Base-by-base conservation (phyloP, 2,113 vertebrate species). In the Promerops cafer region DNA sequence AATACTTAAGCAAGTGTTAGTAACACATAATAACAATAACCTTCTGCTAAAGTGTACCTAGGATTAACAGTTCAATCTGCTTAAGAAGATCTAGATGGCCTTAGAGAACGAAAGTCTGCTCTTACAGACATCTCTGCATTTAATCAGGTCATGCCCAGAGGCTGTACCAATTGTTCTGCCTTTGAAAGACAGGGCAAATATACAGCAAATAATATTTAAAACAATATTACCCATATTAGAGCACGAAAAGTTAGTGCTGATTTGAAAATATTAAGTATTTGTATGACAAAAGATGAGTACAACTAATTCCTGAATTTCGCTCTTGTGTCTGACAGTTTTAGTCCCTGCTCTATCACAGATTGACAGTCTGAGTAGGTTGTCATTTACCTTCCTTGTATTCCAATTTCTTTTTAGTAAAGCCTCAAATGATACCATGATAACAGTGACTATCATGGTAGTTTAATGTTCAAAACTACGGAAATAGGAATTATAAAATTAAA, bases 101-200 rank as follows among this genome's bases (percentile, higher is more conserved):
- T 92, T 68, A 75, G 47, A 92, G 95, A 96, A 94, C 64, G 81
- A 76, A 94, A 93, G 80, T 89, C 80, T 88, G 72, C 47, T 93
- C 72, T 87, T 86, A 88, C 0, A 59, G 83, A 52, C 68, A 65
- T 54, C 69, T 78, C 28, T 40, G 89, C 65, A 63, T 37, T 92
- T 75, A 89, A 90, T 68, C 79, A 66, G 90, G 89, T 93, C 92
- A 93, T 8, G 39, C 70, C 77, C 54, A 80, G 54, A 86, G 64
- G 53, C 78, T 86, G n/a, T 7, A 54, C 40, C 47, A 83, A 71
- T 52, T 90, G 64, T 11, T 77, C 33, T 17, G n/a, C 35, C 79
- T 90, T 66, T 15, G 31, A 90, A 82, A 92, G 37, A 82, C 35
- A 63, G 0, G 0, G 40, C 11, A 87, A 68, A 87, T 40, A 47